Evolutionary conservation across 53 echinoderm and acorn worm genomes (phyloP).

Genomic region (Paelopatides confundens): DNA sequence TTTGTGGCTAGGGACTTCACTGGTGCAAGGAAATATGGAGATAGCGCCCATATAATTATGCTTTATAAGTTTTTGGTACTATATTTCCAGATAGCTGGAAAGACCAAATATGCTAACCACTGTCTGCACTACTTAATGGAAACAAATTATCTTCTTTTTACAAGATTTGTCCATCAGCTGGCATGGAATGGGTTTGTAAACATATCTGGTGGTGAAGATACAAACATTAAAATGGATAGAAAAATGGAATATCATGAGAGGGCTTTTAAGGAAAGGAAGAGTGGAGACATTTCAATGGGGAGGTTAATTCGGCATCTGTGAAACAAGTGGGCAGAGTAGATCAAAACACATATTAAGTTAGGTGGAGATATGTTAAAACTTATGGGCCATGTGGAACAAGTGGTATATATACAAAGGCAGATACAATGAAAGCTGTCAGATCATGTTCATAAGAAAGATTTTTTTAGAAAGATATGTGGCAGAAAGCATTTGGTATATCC

Average conservation of each 20-base stretch:
- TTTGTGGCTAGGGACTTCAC: slow-evolving; percentile 54
- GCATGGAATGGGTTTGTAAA: slow-evolving; percentile 77
- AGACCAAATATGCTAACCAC: slow-evolving; percentile 64
- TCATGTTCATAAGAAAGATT: slow-evolving; percentile 50
- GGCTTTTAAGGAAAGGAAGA: slow-evolving; percentile 64
- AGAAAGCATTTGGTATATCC: slow-evolving; percentile 42
- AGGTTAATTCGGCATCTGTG: slow-evolving; percentile 53
- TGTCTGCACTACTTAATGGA: slow-evolving; percentile 64
- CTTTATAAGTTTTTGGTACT: slow-evolving; percentile 67
- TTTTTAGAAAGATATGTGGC: slow-evolving; percentile 44
- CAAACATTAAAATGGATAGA: slow-evolving; percentile 64
- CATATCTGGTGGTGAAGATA: slow-evolving; percentile 42
- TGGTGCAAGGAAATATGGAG: slow-evolving; percentile 63
- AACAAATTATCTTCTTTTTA: slow-evolving; percentile 56
- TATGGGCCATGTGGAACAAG: too few species aligned
- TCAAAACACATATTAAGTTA: slow-evolving; percentile 5
- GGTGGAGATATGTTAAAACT: too few species aligned
- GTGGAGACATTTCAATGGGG: slow-evolving; percentile 49
- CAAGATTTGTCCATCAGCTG: slow-evolving; percentile 64
- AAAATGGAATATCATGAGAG: slow-evolving; percentile 72
- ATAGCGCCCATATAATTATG: slow-evolving; percentile 58
- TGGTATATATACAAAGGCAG: slow-evolving; percentile 53
- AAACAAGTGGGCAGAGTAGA: slow-evolving; percentile 47
- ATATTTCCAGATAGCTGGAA: slow-evolving; percentile 56
- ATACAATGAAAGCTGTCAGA: slow-evolving; percentile 35